phyloP scores from a whole-genome alignment of 2,888 invertebrate genomes.

The Pristionchus entomophagus region DNA sequence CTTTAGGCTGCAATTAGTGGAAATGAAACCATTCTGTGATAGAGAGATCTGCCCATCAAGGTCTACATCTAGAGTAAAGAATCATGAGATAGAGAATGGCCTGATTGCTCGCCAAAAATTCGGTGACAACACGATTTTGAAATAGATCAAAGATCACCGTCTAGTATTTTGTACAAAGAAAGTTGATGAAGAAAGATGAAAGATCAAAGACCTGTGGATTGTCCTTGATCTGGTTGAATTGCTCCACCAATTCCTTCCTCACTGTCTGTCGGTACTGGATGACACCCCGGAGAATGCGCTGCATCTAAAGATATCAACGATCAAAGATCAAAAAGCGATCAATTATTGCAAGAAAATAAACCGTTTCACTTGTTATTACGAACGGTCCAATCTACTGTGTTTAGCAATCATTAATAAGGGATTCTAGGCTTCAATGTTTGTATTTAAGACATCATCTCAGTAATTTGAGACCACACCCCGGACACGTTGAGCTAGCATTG shows the following conservation, averaged over 20 bases:
- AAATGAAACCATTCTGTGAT: too few relatives aligned
- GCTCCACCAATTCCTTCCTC: slow-evolving; percentile 84
- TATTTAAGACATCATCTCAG: too few relatives aligned
- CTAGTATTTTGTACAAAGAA: too few relatives aligned
- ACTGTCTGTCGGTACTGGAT: slow-evolving; percentile 89
- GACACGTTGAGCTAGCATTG: too few relatives aligned
- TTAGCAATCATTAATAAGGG: too few relatives aligned
- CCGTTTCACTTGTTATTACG: too few relatives aligned
- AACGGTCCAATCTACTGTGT: too few relatives aligned
- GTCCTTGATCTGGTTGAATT: slow-evolving; percentile 90
- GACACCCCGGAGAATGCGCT: slow-evolving; percentile 86
- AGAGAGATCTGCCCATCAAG: not conserved
- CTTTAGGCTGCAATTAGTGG: slow-evolving; percentile 87
- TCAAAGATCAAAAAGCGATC: not conserved
- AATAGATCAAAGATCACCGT: not conserved
- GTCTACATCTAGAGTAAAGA: not conserved
- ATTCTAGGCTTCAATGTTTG: too few relatives aligned
- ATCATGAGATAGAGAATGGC: too few relatives aligned
- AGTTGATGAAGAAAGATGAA: not conserved
- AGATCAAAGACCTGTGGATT: slow-evolving; percentile 84
- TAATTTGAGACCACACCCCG: too few relatives aligned
- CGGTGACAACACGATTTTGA: not conserved
- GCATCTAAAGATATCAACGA: slow-evolving; percentile 55
- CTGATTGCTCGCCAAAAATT: not conserved
- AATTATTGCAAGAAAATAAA: not conserved